Evolutionary conservation across 92 coral and sea anemone genomes (phyloP).

Genomic region (Chrysogorgia sp.): DNA sequence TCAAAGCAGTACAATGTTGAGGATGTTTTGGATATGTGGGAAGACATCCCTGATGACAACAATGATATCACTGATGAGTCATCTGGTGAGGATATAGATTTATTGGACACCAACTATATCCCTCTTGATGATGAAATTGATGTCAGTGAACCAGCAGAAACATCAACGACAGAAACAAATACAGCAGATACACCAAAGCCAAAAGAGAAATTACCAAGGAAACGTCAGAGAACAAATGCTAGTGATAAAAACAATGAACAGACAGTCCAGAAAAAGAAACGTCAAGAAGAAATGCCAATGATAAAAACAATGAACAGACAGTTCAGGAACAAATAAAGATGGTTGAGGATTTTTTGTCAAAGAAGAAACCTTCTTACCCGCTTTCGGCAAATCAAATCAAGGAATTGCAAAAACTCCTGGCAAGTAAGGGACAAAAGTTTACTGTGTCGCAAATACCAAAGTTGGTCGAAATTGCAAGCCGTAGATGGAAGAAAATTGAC

Average conservation of each 20-base stretch:
- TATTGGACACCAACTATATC: not conserved
- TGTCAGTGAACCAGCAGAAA: not conserved
- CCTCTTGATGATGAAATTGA: conserved; percentile 1
- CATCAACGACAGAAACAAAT: no score
- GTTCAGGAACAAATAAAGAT: not conserved
- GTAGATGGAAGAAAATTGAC: no score
- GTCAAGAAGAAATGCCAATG: not conserved
- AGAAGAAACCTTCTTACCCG: not conserved
- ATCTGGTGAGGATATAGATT: not conserved
- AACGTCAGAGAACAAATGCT: no score
- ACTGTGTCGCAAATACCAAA: no score
- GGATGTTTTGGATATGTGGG: not conserved
- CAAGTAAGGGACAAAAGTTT: no score
- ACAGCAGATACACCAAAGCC: no score
- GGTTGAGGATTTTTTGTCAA: not conserved
- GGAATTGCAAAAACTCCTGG: no score
- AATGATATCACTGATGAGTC: not conserved
- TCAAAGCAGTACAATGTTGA: not conserved
- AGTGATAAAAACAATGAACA: no score
- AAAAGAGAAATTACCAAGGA: no score
- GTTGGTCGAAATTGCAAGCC: no score
- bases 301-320: no score
- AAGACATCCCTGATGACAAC: not conserved
- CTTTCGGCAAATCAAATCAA: not conserved
- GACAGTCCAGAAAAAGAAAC: no score